Base-by-base conservation (phyloP, 1,140 invertebrate genomes). In the Drosophila parvula region DNA sequence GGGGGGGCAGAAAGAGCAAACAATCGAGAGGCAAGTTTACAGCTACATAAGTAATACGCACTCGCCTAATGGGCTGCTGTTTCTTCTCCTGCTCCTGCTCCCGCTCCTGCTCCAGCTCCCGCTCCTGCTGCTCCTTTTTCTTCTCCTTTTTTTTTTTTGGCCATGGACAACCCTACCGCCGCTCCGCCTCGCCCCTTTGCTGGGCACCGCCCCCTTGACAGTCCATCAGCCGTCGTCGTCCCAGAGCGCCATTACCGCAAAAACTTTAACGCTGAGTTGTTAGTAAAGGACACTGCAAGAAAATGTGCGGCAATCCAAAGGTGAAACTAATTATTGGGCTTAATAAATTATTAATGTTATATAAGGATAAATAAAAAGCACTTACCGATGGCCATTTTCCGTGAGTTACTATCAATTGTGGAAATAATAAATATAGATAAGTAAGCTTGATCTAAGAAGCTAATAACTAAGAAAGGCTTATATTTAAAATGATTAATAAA, bases 241-340 rank as follows among this genome's bases (percentile, higher is more conserved):
- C 83, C 83, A 77, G 76, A 86, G 79, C 83, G 71, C 83, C 83
- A 86, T 86, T 86, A 86, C 83, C 83, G 79, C 83, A 86, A 82
- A 76, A 86, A 86, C 83, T 86, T 86, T 86, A 88, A 77, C 83
- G 78, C 81, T 73, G 78, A 75, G 81, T 77, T 83, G 80, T 79
- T 75, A 55, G 74, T 45, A 58, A 22, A 50, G 34, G n/a, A 44
- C 68, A 38, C 48, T 44, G 38, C 16, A 16, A 51, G 51, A 38
- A 55, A 38, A 30, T 10, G 30, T 30, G 2, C 8, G 8, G 14
- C 0, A n/a, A 65, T 22, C 12, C 22, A 30, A 32, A 4, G 27
- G 22, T 22, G 3, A 1, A 22, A 22, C 22, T 22, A 22, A 22
- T 22, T 22, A 22, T 22, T 22, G 3, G 1, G 22, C 22, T 3